phyloP scores from a whole-genome alignment of 2,888 invertebrate genomes.

The Asteroscopus sphinx region DNA sequence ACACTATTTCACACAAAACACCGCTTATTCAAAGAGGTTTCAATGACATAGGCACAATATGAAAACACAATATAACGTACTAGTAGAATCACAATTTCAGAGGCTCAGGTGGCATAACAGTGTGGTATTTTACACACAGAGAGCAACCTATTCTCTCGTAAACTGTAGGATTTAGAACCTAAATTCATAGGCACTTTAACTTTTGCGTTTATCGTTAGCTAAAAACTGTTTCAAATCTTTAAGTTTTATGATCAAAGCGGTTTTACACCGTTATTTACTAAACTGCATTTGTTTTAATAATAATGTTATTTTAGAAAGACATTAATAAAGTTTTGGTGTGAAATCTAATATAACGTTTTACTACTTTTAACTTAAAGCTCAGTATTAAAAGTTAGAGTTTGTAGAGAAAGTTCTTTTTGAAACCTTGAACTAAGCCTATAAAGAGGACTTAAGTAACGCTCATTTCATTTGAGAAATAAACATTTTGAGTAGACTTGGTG shows the following conservation, averaged over 20 bases:
- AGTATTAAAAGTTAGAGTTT: slow-evolving; percentile 33
- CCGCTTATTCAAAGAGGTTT: slow-evolving; percentile 26
- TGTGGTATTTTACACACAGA: slow-evolving; percentile 60
- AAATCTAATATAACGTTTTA: slow-evolving; percentile 40
- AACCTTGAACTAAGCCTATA: slow-evolving; percentile 25
- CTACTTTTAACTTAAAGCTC: slow-evolving; percentile 34
- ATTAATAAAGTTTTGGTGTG: slow-evolving; percentile 40
- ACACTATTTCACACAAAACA: slow-evolving; percentile 29
- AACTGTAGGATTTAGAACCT: slow-evolving; percentile 66
- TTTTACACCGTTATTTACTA: slow-evolving; percentile 36
- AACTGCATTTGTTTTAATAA: slow-evolving; percentile 39
- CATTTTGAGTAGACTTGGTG: slow-evolving; percentile 17
- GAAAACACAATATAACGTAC: slow-evolving; percentile 53
- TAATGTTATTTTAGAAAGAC: slow-evolving; percentile 33
- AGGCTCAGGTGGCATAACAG: slow-evolving; percentile 62
- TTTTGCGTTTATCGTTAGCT: slow-evolving; percentile 58
- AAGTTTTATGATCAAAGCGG: slow-evolving; percentile 37
- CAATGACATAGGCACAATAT: slow-evolving; percentile 45
- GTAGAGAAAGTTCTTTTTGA: slow-evolving; percentile 26
- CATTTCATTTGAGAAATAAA: slow-evolving; percentile 29
- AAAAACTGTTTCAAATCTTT: slow-evolving; percentile 62
- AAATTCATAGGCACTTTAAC: slow-evolving; percentile 58
- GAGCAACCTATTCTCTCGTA: slow-evolving; percentile 59
- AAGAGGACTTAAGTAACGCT: slow-evolving; percentile 6
- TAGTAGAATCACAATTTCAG: slow-evolving; percentile 58